A percentile compares a stretch with the other conserved stretches of the same genome.
Evolutionary conservation across 1,140 invertebrate genomes (phyloP).

Genomic region (Druon quercuslanigerum): DNA sequence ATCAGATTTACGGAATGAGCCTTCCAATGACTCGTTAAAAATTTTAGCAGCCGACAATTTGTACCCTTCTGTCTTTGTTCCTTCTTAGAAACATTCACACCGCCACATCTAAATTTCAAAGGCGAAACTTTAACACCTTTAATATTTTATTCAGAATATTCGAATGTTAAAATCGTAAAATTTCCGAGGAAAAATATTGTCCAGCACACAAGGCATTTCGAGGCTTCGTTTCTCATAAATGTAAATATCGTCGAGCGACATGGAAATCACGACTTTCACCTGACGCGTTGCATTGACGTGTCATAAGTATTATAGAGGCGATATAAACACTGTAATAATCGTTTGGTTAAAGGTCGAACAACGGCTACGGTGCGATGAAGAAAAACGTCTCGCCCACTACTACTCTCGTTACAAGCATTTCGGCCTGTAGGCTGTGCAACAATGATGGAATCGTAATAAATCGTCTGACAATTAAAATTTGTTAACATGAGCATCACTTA

Average conservation of each 20-base stretch:
- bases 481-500: no score
- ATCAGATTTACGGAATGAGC: constrained; percentile 31
- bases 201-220: background rate
- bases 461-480: background rate
- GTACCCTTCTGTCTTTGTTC: constrained; percentile 11
- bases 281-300: constrained; percentile 42
- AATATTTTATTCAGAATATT: background rate
- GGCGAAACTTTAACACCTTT: background rate
- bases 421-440: constrained; percentile 42
- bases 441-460: constrained; percentile 15
- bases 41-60: constrained; percentile 1
- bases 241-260: constrained; percentile 15
- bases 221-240: background rate
- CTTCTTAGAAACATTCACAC: background rate
- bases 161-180: no score
- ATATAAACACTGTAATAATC: constrained; percentile 54
- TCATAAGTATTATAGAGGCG: constrained; percentile 49
- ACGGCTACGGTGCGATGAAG: constrained; percentile 42
- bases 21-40: constrained; percentile 3
- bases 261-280: constrained; percentile 54
- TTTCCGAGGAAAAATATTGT: background rate
- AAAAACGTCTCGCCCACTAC: constrained; percentile 64
- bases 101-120: background rate
- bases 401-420: constrained; percentile 50
- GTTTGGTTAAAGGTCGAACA: constrained; percentile 62